Conservation (phyloP, 2,113 vertebrate genomes). For the Coregonus clupeaformis region DNA sequence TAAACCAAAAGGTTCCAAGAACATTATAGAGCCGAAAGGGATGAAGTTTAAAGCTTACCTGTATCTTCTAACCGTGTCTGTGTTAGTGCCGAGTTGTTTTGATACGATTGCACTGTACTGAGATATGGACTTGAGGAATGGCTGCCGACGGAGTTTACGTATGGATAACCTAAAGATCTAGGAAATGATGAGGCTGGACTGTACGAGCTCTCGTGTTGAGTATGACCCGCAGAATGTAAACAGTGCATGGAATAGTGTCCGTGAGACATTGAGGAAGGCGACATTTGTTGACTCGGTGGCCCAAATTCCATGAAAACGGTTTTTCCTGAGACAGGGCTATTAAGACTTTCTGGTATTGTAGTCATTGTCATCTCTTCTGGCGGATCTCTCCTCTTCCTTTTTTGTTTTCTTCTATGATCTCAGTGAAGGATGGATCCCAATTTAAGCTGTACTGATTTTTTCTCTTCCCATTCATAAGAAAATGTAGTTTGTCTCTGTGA, state of each 20-base stretch:
- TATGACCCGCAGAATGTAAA: slow-evolving; percentile 95
- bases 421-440: slow-evolving; percentile 96
- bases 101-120: slow-evolving; percentile 97
- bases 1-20: slow-evolving; percentile 42
- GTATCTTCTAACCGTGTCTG: slow-evolving; percentile 96
- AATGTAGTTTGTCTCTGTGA: slow-evolving; percentile 98
- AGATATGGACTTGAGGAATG: slow-evolving; percentile 96
- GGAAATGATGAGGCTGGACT: slow-evolving; percentile 95
- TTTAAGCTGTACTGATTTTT: slow-evolving; percentile 98
- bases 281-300: slow-evolving; percentile 99
- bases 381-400: slow-evolving; percentile 79
- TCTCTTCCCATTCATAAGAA: slow-evolving; percentile 99
- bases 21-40: slow-evolving; percentile 21
- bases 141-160: slow-evolving; percentile 98
- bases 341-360: slow-evolving; percentile 99
- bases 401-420: slow-evolving; percentile 93
- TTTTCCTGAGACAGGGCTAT: slow-evolving; percentile 98
- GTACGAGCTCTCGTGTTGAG: slow-evolving; percentile 95
- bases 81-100: slow-evolving; percentile 90
- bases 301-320: slow-evolving; percentile 99
- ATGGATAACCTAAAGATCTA: slow-evolving; percentile 96
- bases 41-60: slow-evolving; percentile 77
- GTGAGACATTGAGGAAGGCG: slow-evolving; percentile 98
- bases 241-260: slow-evolving; percentile 99
- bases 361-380: slow-evolving; percentile 99